Evolutionary conservation across 2,113 vertebrate genomes (phyloP).

Genomic region (Blennius ocellaris): DNA sequence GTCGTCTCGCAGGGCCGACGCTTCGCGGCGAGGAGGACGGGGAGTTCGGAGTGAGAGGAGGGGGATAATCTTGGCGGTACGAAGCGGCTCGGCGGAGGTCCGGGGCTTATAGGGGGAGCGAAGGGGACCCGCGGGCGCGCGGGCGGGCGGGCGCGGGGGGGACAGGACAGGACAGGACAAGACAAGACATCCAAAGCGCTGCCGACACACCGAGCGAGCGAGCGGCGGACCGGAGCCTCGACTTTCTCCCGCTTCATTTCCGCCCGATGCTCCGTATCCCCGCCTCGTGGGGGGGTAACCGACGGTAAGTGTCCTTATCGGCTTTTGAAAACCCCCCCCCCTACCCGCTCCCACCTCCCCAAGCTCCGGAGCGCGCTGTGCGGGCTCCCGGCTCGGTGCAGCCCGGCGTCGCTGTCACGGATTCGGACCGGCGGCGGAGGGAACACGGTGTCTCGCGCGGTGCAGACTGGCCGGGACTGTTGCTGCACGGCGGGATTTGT

Average conservation of each 20-base stretch:
- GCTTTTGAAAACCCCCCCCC: background rate
- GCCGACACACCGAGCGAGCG: slow-evolving; percentile 49
- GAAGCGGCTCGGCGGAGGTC: too few relatives aligned
- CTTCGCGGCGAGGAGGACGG: slow-evolving; percentile 32
- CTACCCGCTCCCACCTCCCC: background rate
- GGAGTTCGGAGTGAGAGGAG: slow-evolving; percentile 16
- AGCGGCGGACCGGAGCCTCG: slow-evolving; percentile 49
- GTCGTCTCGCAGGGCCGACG: slow-evolving; percentile 42
- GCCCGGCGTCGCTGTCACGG: too few relatives aligned
- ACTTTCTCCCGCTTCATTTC: slow-evolving; percentile 63
- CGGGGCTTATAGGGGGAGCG: background rate
- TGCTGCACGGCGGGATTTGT: background rate
- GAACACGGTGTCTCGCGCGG: background rate
- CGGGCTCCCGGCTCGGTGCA: background rate
- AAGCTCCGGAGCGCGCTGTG: slow-evolving; percentile 9
- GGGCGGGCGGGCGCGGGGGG: too few relatives aligned
- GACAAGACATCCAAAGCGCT: background rate
- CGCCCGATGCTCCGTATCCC: slow-evolving; percentile 14
- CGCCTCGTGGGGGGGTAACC: slow-evolving; percentile 30
- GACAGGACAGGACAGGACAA: too few relatives aligned
- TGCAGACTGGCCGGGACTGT: background rate
- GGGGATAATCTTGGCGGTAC: too few relatives aligned
- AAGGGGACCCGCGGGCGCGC: background rate
- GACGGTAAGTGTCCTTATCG: slow-evolving; percentile 69
- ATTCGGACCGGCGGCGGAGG: background rate